phyloP scores from a whole-genome alignment of 2,797 vertebrate genomes.

The Scarus forsteni region DNA sequence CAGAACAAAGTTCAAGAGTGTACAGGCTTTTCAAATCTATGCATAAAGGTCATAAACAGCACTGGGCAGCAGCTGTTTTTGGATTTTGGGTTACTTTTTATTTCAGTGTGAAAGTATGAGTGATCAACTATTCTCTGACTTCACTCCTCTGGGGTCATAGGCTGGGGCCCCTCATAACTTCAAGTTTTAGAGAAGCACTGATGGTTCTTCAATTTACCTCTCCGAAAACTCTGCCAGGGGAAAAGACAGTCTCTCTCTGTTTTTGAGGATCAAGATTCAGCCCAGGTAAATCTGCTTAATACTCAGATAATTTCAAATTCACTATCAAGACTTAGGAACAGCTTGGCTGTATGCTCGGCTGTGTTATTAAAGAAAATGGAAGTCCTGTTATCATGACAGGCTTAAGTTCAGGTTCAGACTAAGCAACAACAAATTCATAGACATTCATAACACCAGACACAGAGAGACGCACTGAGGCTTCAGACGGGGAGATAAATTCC shows the following conservation, averaged over 20 bases:
- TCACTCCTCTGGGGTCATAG: not conserved
- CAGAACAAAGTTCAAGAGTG: no score
- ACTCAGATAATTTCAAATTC: not conserved
- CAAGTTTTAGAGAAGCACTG: not conserved
- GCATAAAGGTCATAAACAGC: constrained; percentile 1
- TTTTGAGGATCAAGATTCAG: not conserved
- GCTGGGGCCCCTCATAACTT: not conserved
- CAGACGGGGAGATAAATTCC: not conserved
- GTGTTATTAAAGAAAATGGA: not conserved
- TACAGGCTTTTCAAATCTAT: no score
- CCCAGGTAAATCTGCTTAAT: not conserved
- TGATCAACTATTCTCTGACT: constrained; percentile 4
- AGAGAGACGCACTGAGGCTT: not conserved
- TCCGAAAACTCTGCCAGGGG: not conserved
- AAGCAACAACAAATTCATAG: not conserved
- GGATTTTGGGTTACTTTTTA: constrained; percentile 9
- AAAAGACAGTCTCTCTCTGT: not conserved
- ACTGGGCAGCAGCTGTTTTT: constrained; percentile 4
- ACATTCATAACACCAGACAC: not conserved
- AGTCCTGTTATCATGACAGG: not conserved
- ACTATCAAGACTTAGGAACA: not conserved
- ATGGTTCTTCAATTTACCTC: constrained; percentile 1
- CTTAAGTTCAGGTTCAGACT: not conserved
- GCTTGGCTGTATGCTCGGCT: not conserved
- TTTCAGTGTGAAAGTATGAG: not conserved